Conservation (phyloP, 2,113 vertebrate genomes). For the Thermophis baileyi region DNA sequence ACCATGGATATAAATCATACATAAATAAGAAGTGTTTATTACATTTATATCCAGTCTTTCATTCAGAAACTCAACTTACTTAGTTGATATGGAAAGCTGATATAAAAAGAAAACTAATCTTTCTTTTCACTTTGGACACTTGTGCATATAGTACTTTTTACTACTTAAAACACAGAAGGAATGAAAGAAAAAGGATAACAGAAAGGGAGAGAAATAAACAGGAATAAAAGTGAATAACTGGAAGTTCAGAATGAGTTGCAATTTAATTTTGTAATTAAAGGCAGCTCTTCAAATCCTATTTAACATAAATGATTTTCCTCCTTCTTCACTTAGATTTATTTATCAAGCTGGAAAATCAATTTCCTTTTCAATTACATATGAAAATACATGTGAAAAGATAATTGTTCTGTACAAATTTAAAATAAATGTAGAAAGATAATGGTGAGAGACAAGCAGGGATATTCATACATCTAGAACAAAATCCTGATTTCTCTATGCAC, state of each 20-base stretch:
- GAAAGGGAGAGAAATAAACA: constrained; percentile 18
- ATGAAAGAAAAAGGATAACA: not conserved
- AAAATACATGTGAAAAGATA: not conserved
- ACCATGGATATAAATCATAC: not conserved
- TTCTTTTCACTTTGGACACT: not conserved
- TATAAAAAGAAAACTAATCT: not conserved
- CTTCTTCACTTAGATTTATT: constrained; percentile 38
- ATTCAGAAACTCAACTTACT: not conserved
- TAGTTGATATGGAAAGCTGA: not conserved
- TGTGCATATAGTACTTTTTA: not conserved
- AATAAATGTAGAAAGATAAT: not conserved
- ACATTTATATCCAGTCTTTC: not conserved
- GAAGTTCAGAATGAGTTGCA: constrained; percentile 28
- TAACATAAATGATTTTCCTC: constrained; percentile 31
- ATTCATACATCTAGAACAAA: not conserved
- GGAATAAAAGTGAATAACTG: constrained; percentile 38
- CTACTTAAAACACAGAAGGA: not conserved
- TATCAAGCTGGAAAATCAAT: constrained; percentile 25
- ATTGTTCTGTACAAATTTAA: not conserved
- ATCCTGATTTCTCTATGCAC: not conserved
- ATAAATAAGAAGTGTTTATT: not conserved
- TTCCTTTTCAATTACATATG: not conserved
- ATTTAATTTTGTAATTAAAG: constrained; percentile 55
- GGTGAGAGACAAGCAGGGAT: not conserved
- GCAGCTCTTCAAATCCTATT: not conserved